phyloP scores from a whole-genome alignment of 2,113 vertebrate genomes.

The Aegotheles bennettii region DNA sequence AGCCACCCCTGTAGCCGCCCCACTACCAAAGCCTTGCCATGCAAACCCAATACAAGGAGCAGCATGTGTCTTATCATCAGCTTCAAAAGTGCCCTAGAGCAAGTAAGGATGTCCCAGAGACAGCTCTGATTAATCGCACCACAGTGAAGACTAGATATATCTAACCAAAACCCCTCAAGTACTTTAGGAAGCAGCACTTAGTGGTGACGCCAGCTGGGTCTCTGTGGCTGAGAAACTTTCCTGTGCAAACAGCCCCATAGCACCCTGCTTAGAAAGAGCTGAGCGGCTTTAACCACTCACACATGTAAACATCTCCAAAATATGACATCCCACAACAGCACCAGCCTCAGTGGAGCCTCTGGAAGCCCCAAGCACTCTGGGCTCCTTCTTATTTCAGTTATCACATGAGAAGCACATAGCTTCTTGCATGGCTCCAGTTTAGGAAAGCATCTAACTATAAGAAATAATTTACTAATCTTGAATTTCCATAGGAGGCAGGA shows the following conservation, averaged over 20 bases:
- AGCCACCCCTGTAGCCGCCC: neutral
- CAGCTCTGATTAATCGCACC: neutral
- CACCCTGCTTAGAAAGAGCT: neutral
- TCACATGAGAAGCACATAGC: neutral
- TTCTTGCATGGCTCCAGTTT: neutral
- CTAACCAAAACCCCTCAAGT: accelerated
- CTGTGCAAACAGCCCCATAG: neutral
- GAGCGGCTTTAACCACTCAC: neutral
- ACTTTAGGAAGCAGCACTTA: neutral
- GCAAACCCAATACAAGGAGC: neutral
- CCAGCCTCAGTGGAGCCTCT: neutral
- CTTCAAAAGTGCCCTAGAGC: neutral
- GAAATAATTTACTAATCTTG: neutral
- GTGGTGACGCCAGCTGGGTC: accelerated
- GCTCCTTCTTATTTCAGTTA: neutral
- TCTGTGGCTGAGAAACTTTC: neutral
- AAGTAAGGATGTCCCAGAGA: neutral
- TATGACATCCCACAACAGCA: accelerated
- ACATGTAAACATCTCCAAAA: neutral
- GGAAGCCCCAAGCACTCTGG: neutral
- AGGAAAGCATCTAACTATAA: neutral
- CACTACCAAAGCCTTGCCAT: neutral
- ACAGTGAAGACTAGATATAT: neutral
- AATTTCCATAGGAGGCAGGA: neutral
- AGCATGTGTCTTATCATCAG: neutral